These are phyloP conservation scores for Therioaphis trifolii DNA, from an alignment of 2,888 invertebrate genomes.

Conservation along the genomic window DNA sequence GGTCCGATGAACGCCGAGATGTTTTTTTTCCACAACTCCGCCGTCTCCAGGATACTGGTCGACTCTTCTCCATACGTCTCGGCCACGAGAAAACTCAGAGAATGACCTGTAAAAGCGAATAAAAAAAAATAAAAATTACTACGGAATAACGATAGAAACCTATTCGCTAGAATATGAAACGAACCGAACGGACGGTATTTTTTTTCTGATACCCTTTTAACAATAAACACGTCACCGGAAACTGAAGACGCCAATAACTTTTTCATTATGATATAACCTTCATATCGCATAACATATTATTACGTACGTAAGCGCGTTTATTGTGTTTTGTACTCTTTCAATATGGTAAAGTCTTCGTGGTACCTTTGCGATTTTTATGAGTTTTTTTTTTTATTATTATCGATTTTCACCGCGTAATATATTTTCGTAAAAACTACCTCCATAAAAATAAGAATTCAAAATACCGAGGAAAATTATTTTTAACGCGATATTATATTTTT, in stretches of 20 bases:
- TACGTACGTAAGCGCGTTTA: not conserved
- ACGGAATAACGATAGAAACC: not conserved
- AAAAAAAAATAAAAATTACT: not conserved
- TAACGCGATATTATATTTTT: too few species aligned
- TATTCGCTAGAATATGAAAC: not conserved
- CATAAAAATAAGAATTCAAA: slow-evolving; percentile 11
- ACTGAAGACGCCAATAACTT: too few species aligned
- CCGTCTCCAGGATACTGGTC: slow-evolving; percentile 86
- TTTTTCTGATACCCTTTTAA: not conserved
- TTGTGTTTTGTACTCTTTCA: slow-evolving; percentile 9
- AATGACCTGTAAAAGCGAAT: slow-evolving; percentile 29
- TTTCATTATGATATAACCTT: not conserved
- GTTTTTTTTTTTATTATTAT: too few species aligned
- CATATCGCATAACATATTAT: not conserved
- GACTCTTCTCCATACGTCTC: slow-evolving; percentile 93
- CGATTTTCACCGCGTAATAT: not conserved
- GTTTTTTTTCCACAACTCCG: slow-evolving; percentile 84
- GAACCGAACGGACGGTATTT: not conserved
- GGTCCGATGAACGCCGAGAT: slow-evolving; percentile 91
- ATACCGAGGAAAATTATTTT: too few species aligned
- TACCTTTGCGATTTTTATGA: slow-evolving; percentile 2
- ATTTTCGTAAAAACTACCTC: not conserved
- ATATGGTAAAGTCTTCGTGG: not conserved
- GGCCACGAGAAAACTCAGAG: slow-evolving; percentile 73
- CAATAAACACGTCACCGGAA: slow-evolving; percentile 17